Evolutionary conservation across 2,888 invertebrate species (phyloP), one percentile per base, ranked within the genome.

Genomic region (Erynnis tages): DNA sequence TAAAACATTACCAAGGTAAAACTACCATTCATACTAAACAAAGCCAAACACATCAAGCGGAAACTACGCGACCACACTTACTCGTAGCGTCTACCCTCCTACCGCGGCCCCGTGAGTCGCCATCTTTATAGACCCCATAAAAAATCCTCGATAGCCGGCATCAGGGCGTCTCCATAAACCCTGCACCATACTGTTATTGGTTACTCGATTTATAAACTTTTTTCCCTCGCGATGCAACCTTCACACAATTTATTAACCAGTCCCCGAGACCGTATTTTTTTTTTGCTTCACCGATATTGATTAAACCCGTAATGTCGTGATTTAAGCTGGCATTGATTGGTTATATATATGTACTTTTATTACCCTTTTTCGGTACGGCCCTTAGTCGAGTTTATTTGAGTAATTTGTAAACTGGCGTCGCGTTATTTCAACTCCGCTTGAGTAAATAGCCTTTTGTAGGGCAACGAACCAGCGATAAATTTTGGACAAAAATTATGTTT

Each of bases 161-260:
- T 73, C 79, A 79, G 80, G 82, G 73, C 80, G 78, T 78, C 78
- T 74, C 71, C 82, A 82, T 87, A 85, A 85, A 86, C 82, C 69
- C 76, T 66, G 65, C 71, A 78, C 79, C 82, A 82, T 85, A 84
- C 71, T 82, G 86, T 85, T 85, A 86, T 84, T 84, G 82, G 83
- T 75, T 73, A 75, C 70, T 76, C 77, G 76, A 78, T 81, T 80
- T 81, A 80, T 77, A 71, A 64, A 73, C 66, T 69, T 75, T 78
- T 79, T 78, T 79, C 76, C 71, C 69, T 66, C 62, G 41, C 41
- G 61, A 66, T 69, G 67, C 71, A 63, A 52, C 58, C 73, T 67
- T 67, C 50, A 50, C 43, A 79, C 79, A 82, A 82, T 82, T 81
- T 84, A 86, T 85, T 81, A 79, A 79, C 80, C 79, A 78, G 79